Evolutionary conservation across 1,140 invertebrate genomes (phyloP).

Genomic region (Drosophila pectinifera): DNA sequence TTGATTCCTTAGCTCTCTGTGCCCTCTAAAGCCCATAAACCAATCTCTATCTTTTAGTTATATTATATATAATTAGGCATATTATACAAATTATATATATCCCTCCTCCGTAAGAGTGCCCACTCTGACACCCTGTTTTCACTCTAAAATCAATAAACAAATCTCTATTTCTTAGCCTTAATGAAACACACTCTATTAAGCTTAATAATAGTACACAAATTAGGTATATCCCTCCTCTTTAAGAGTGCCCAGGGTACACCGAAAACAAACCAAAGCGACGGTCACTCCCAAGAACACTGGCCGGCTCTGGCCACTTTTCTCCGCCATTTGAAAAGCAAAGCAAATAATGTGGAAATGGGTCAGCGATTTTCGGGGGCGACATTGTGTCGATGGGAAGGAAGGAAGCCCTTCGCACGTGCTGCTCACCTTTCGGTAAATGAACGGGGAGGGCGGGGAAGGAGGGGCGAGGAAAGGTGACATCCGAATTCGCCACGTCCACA

Average conservation of each 20-base stretch:
- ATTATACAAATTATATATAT: too few species aligned
- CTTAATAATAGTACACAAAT: neutral
- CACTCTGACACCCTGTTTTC: too few species aligned
- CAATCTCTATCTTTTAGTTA: too few species aligned
- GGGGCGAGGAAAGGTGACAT: slow-evolving; percentile 9
- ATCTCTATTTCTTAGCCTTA: too few species aligned
- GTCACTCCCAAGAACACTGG: slow-evolving; percentile 43
- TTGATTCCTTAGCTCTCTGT: too few species aligned
- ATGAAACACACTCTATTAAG: too few species aligned
- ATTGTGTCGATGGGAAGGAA: slow-evolving; percentile 45
- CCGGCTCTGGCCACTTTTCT: slow-evolving; percentile 13
- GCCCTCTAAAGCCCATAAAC: too few species aligned
- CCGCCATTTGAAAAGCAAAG: slow-evolving; percentile 15
- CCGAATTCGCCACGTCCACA: slow-evolving; percentile 21
- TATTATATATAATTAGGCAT: too few species aligned
- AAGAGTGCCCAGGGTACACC: neutral
- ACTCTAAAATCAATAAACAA: too few species aligned
- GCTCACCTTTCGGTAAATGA: slow-evolving; percentile 28
- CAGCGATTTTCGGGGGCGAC: slow-evolving; percentile 73
- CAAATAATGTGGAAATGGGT: slow-evolving; percentile 64
- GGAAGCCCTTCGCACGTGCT: slow-evolving; percentile 64
- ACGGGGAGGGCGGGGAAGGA: too few species aligned
- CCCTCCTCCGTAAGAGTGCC: too few species aligned
- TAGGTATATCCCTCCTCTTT: neutral
- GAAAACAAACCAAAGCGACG: slow-evolving; percentile 12